These are phyloP conservation scores for Seladonia tumulorum DNA, from an alignment of 2,888 invertebrate genomes.

Conservation along the genomic window DNA sequence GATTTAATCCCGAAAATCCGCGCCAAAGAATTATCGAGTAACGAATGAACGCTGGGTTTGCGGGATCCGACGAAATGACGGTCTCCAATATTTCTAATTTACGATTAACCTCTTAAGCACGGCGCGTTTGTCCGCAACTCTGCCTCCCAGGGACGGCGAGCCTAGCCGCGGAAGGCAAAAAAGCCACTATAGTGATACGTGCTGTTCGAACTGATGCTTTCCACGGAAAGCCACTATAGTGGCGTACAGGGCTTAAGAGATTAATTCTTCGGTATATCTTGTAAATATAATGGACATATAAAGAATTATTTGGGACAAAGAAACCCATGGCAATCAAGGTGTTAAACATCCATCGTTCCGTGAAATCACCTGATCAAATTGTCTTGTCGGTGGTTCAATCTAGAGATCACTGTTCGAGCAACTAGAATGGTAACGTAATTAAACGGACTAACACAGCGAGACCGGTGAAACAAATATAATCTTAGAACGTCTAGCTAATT, in stretches of 20 bases:
- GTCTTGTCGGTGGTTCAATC: background rate
- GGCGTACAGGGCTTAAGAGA: too few relatives aligned
- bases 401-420: background rate
- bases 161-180: too few relatives aligned
- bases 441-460: background rate
- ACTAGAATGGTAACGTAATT: conserved; percentile 2
- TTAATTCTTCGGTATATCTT: too few relatives aligned
- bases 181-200: too few relatives aligned
- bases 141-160: too few relatives aligned
- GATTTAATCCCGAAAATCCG: background rate
- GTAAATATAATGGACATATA: too few relatives aligned
- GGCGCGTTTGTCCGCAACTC: too few relatives aligned
- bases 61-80: background rate
- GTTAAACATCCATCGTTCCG: background rate
- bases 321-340: background rate
- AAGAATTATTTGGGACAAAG: background rate
- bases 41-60: background rate
- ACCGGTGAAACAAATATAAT: background rate
- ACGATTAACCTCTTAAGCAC: too few relatives aligned
- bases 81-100: background rate
- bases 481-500: conserved; percentile 1
- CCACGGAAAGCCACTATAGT: too few relatives aligned
- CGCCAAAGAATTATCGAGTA: background rate
- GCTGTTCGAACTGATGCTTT: too few relatives aligned
- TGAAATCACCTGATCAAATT: background rate